These are phyloP conservation scores for Alectoris magna DNA, from an alignment of 2,797 vertebrate genomes.

Conservation along the genomic window DNA sequence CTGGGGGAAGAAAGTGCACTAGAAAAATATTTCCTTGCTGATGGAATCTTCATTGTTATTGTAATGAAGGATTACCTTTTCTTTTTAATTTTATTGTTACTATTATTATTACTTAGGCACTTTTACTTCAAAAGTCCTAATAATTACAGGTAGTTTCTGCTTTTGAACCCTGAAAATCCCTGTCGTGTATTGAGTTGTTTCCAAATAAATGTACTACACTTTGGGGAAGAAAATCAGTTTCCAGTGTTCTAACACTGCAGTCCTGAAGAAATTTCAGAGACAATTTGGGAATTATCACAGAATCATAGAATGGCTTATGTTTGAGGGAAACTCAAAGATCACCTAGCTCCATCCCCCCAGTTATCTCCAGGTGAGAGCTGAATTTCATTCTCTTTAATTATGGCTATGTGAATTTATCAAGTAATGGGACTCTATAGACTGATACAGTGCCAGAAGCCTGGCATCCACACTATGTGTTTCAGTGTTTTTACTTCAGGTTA, in stretches of 20 bases:
- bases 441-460: not conserved
- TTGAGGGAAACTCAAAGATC: too few relatives aligned
- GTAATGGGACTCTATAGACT: not conserved
- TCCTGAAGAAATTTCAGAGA: slow-evolving; percentile 15
- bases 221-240: not conserved
- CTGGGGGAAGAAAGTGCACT: not conserved
- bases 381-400: not conserved
- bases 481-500: rapidly evolving
- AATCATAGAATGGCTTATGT: too few relatives aligned
- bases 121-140: not conserved
- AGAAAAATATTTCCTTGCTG: not conserved
- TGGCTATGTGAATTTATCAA: not conserved
- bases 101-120: not conserved
- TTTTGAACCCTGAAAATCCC: not conserved
- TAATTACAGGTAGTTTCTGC: not conserved
- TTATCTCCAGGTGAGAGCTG: not conserved
- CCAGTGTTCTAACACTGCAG: not conserved
- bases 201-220: not conserved
- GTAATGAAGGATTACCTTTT: not conserved
- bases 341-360: too few relatives aligned
- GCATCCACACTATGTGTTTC: not conserved
- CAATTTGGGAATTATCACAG: not conserved
- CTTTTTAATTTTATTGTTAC: not conserved
- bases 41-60: not conserved
- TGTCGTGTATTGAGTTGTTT: not conserved